A percentile compares a stretch with the other conserved stretches of the same genome.
Conservation (phyloP, 2,797 vertebrate genomes). For the Halcyon chelicuti region DNA sequence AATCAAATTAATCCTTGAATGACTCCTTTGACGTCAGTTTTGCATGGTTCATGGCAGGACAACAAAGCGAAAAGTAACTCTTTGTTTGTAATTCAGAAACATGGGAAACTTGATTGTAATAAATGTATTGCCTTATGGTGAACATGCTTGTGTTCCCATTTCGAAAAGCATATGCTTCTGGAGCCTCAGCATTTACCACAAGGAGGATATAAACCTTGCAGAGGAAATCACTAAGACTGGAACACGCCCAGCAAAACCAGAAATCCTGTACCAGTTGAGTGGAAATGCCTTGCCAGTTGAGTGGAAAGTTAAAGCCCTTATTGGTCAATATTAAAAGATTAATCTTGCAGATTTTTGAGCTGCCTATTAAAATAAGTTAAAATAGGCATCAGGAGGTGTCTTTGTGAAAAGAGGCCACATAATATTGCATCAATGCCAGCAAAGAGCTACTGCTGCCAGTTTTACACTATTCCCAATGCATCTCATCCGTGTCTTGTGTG, state of each 20-base stretch:
- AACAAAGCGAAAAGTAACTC: not conserved
- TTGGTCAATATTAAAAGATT: not conserved
- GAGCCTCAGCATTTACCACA: not conserved
- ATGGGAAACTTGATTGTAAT: not conserved
- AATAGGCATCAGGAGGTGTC: not conserved
- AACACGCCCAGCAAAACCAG: not conserved
- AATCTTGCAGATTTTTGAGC: not conserved
- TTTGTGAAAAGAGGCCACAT: not conserved
- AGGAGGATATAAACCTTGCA: not conserved
- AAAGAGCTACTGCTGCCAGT: not conserved
- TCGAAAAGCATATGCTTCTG: not conserved
- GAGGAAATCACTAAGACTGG: not conserved
- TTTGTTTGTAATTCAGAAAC: conserved; percentile 5
- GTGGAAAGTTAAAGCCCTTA: not conserved
- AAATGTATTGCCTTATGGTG: not conserved
- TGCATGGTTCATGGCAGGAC: not conserved
- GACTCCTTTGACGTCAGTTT: conserved; percentile 1
- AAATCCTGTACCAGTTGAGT: not conserved
- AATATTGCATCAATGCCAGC: not conserved
- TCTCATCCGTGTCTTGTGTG: not conserved
- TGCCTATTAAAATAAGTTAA: not conserved
- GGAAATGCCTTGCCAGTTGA: not conserved
- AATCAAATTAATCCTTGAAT: conserved; percentile 8
- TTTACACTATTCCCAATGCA: not conserved
- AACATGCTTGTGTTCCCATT: not conserved